These are phyloP conservation scores for Acanthurus lineatus DNA, from an alignment of 2,797 vertebrate species.

Conservation along the genomic window DNA sequence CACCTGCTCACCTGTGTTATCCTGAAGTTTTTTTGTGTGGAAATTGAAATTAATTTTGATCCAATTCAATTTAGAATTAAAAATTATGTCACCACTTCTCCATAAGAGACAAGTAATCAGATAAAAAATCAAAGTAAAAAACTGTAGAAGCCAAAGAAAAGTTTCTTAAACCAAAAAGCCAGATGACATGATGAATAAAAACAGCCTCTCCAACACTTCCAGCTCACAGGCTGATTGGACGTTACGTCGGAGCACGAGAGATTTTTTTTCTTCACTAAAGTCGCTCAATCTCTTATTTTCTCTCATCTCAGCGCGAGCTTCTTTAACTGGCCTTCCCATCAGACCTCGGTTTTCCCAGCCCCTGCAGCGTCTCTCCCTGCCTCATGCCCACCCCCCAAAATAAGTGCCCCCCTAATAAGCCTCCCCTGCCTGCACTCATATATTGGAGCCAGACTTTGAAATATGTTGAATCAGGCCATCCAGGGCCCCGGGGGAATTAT, in stretches of 20 bases:
- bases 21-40: no score
- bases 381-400: conserved; percentile 1
- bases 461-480: conserved; percentile 72
- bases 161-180: no score
- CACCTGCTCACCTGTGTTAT: no score
- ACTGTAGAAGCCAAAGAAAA: no score
- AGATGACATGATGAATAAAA: no score
- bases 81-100: no score
- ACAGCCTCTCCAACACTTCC: not conserved
- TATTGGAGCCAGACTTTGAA: conserved; percentile 52
- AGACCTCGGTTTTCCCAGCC: conserved; percentile 15
- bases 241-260: not conserved
- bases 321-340: conserved; percentile 16
- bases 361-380: conserved; percentile 8
- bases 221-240: not conserved
- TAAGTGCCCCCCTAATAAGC: conserved; percentile 36
- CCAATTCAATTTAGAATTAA: no score
- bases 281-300: not conserved
- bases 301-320: not conserved
- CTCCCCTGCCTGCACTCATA: conserved; percentile 40
- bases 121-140: no score
- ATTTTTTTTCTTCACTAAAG: conserved; percentile 14
- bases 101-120: no score
- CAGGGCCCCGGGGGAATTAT: conserved; percentile 44
- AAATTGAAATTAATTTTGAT: no score